Conservation (phyloP, 2,113 vertebrate species). For the Zapornia atra region DNA sequence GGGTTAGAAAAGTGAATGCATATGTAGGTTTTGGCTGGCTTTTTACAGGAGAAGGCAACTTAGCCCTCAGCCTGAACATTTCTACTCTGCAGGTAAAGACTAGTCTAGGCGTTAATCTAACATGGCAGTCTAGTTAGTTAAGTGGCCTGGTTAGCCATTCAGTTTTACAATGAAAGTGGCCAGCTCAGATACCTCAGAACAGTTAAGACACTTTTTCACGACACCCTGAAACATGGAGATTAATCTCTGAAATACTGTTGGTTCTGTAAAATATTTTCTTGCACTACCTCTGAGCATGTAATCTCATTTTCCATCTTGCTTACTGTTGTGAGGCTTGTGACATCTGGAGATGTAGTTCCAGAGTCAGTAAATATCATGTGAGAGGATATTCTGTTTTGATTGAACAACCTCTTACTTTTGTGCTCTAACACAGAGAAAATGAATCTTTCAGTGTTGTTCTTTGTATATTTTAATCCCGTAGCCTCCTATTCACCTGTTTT, state of each 20-base stretch:
- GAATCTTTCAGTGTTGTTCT: neutral
- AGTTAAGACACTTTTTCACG: neutral
- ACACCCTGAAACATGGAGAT: neutral
- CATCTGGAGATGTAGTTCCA: neutral
- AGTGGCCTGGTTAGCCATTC: neutral
- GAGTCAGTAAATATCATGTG: neutral
- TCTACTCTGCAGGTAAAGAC: neutral
- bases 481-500: neutral
- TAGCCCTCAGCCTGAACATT: neutral
- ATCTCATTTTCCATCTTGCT: neutral
- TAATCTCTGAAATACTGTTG: neutral
- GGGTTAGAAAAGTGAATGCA: neutral
- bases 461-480: neutral
- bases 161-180: neutral
- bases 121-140: neutral
- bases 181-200: neutral
- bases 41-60: neutral
- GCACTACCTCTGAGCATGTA: neutral
- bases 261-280: neutral
- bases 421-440: neutral
- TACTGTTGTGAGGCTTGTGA: neutral
- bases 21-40: neutral
- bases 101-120: neutral
- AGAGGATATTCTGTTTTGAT: neutral
- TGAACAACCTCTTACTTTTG: neutral